Evolutionary conservation across 2,888 invertebrate species (phyloP), one percentile per base, ranked within the genome.

Genomic region (Acleris emargana): DNA sequence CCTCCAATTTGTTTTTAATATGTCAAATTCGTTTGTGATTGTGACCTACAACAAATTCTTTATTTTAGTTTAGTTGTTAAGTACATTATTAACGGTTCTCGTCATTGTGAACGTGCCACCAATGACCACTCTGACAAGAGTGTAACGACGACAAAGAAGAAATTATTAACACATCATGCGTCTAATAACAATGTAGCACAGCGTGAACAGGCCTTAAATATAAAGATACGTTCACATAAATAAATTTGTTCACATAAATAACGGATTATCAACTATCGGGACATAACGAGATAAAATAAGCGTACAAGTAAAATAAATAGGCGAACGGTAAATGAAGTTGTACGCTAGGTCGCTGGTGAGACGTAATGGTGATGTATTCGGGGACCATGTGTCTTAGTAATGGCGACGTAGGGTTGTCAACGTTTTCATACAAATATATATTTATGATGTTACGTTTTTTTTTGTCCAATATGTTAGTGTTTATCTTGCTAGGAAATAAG

Each of bases 181-280:
- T 58, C 47, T 18, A 9, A 16, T 45, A 2, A n/a, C 49, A 32
- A 9, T 20, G 58, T 22, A 16, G 58, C 38, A 54, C 42, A 54
- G 54, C 20, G 42, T 60, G 55, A 42, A 50, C 64, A 28, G 7
- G n/a, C 59, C 64, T 55, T 55, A 55, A 64, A 54, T 53, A 66
- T 61, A 61, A 66, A 66, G 57, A 61, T 61, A 57, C 18, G 57
- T 66, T 11, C 60, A 57, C 60, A 66, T 66, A 61, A 66, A 66
- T 66, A 66, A 66, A 61, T 52, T 61, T 66, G 61, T 66, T 69
- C 72, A 82, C 86, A 91, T 92, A 89, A 91, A 92, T 92, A 89
- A 91, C 87, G 81, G 89, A 91, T 91, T 91, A 91, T 89, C 91
- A 83, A 82, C 78, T 89, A 90, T 87, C 87, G 82, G 80, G 81